Evolutionary conservation across 2,113 vertebrate species (phyloP).

Genomic region (Muntiacus reevesi): DNA sequence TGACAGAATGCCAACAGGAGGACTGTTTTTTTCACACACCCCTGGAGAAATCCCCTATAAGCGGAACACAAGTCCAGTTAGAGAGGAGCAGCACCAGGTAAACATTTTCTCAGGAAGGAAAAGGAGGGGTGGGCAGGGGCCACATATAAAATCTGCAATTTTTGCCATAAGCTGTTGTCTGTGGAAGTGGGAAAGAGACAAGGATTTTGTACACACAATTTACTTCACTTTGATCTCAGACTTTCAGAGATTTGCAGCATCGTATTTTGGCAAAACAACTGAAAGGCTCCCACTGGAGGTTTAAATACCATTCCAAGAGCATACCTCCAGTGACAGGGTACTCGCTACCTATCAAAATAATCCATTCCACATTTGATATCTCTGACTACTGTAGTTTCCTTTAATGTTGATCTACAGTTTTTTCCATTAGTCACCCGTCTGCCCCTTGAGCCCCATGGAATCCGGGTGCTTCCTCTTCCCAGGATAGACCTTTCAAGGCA

Average conservation of each 20-base stretch:
- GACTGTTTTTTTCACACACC: not conserved
- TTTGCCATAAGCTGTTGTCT: not conserved
- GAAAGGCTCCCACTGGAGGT: not conserved
- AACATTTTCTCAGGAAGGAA: not conserved
- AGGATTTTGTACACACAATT: not conserved
- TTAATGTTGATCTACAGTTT: not conserved
- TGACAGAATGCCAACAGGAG: not conserved
- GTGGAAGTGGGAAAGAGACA: not conserved
- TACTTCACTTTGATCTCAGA: not conserved
- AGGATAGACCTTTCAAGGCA: not conserved
- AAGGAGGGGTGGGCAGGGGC: not conserved
- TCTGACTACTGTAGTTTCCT: not conserved
- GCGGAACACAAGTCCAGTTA: not conserved
- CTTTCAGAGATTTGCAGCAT: not conserved
- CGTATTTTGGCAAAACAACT: not conserved
- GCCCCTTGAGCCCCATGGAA: not conserved
- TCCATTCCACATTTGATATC: not conserved
- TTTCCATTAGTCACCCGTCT: not conserved
- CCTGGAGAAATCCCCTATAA: not conserved
- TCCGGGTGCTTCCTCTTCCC: not conserved
- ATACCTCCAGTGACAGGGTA: not conserved
- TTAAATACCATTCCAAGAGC: not conserved
- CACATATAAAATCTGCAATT: not conserved
- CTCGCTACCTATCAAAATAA: not conserved
- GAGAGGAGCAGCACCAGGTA: not conserved